Conservation (phyloP, 2,797 vertebrate species). For the Phoxinus dragarum region DNA sequence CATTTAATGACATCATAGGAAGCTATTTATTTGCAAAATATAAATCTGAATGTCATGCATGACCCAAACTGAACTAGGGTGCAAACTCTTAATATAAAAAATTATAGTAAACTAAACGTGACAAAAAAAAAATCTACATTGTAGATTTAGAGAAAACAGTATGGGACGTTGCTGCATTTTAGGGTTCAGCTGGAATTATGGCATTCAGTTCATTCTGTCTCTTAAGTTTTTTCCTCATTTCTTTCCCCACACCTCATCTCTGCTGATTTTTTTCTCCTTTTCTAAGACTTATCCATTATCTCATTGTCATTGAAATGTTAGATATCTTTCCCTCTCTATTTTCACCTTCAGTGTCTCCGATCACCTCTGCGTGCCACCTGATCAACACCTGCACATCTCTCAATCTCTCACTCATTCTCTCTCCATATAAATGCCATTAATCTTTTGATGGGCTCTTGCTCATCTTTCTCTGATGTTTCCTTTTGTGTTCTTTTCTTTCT, state of each 20-base stretch:
- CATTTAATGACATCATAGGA: background rate
- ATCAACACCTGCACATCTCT: background rate
- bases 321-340: conserved; percentile 30
- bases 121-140: background rate
- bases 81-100: background rate
- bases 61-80: background rate
- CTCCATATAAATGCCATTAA: conserved; percentile 15
- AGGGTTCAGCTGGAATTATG: background rate
- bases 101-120: background rate
- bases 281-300: conserved; percentile 28
- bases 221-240: conserved; percentile 1
- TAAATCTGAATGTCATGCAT: background rate
- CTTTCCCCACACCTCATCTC: background rate
- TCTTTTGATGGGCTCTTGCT: background rate
- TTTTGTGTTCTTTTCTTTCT: background rate
- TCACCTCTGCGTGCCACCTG: background rate
- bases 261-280: background rate
- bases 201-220: background rate
- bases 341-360: conserved; percentile 32
- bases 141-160: background rate
- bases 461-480: background rate
- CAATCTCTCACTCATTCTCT: conserved; percentile 7
- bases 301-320: conserved; percentile 43
- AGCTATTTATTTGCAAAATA: background rate
- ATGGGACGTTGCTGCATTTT: background rate